Evolutionary conservation across 2,888 invertebrate genomes (phyloP), one percentile per base, ranked within the genome.

Genomic region (Harpalus rubripes): DNA sequence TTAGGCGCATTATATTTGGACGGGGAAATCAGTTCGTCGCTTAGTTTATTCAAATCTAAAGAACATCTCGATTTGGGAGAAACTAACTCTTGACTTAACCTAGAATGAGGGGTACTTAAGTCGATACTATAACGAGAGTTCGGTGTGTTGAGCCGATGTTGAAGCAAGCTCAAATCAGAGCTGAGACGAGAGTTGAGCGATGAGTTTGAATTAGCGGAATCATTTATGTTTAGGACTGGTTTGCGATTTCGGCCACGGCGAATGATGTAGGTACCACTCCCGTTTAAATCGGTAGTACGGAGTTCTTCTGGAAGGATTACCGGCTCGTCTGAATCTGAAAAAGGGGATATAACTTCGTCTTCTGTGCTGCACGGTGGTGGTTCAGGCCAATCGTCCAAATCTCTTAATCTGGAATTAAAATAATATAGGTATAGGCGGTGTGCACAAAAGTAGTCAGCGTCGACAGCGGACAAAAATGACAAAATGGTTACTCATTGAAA

Each of bases 211-310:
- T 92, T 94, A 26, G 91, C 90, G 12, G 93, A 90, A 78, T 92
- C 93, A 87, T 91, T 91, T 88, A 93, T 92, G 86, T 93, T 93
- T 3, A 94, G 94, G 87, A 96, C 90, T 81, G 94, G 93, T 89
- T 95, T 95, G 74, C 95, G 92, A 87, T 95, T 95, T 88, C 95
- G 94, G 76, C 96, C 95, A 86, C 95, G 94, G 65, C 96, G 92
- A 86, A 97, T 95, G 58, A 96, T 94, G 89, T 96, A 97, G n/a
- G 96, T 97, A 41, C 96, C 96, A 86, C 94, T 93, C 56, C 93
- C 92, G 44, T 93, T 92, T 88, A 94, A 90, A 87, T 93, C 93
- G 41, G 90, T 89, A 58, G 90, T 88, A 68, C 89, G 88, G 7
- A 84, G 44, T 22, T 84, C 84, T 39, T 82, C 85, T 52, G 87